Base-by-base conservation (phyloP, 2,797 vertebrate species). In the Lagothrix lagotricha region DNA sequence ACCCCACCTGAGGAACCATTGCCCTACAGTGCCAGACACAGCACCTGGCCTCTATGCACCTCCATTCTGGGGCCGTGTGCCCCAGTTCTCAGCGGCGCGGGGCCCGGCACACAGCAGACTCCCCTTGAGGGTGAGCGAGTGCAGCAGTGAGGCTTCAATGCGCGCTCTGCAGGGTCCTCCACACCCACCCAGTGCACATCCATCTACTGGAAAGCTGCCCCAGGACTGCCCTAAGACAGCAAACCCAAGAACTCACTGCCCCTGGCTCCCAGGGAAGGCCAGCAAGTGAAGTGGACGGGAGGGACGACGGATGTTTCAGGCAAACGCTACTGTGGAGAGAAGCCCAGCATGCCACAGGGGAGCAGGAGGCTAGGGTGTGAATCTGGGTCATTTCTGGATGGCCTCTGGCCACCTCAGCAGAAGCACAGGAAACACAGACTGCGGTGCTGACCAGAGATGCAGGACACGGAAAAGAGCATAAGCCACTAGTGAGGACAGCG, bases 261-360 rank as follows among this genome's bases (percentile, higher is more conserved):
- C 58, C 20, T 39, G 52, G 33, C 24, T 64, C 48, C 58, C 24
- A 50, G 41, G 14, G 54, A 81, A 2, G 11, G 75, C 20, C 50
- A 46, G 70, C 22, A 82, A 41, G 41, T 28, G 15, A 17, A 75
- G 61, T 6, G 4, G 9, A n/a, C 0, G 0, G 52, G 24, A 72
- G 5, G 79, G 58, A 57, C 6, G 48, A 48, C 12, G 36, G 19
- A n/a, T 1, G 24, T 33, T 8, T 11, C 15, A 13, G 39, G 94
- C 14, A 58, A 39, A 72, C 3, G 39, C 72, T 36, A 7, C 58
- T 14, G 4, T 33, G 67, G 28, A 52, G 17, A 44, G 48, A 83
- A 82, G 46, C 1, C 48, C 44, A 41, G 20, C 14, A 52, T 3
- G 2, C 41, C 0, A 5, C 4, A 9, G 30, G 52, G n/a, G 0